Base-by-base conservation (phyloP, 2,797 vertebrate genomes). In the Cichlasoma orientale region DNA sequence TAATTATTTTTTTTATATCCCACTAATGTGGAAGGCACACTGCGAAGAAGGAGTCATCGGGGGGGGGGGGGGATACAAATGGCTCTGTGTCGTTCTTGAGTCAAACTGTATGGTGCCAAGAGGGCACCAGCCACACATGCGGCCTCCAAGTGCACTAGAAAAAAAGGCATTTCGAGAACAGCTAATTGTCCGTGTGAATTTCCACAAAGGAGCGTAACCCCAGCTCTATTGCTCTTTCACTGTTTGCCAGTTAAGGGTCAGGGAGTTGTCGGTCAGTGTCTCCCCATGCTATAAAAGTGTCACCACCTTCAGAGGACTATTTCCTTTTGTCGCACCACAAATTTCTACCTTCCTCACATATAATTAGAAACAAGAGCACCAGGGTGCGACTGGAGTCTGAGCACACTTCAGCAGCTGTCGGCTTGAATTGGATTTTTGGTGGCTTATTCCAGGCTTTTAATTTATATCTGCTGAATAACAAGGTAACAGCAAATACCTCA, bases 251-350 rank as follows among this genome's bases (percentile, higher is more conserved):
- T 74, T 84, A 50, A 70, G 29, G 53, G 59, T 80, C 59, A 47
- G 63, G 41, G 44, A 68, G 63, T 69, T 10, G 16, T 73, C 59
- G 47, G 16, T 86, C 52, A 10, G 12, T 77, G 82, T 79, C 68
- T 79, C 72, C 25, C 41, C 12, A 18, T n/a, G 63, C 63, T 68
- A 52, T 50, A 68, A 50, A 50, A 68, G 29, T 16, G 36, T 58
- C 54, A 19, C 38, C 73, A 84, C 89, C 75, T 79, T 86, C 80
- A 82, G 19, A 55, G 12, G 56, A 76, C 78, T 8, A 50, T 57
- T 56, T 56, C 38, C 36, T 75, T 55, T 59, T 74, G 63, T 84
- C 77, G 78, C 59, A 19, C 71, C n/a, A 70, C 75, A 75, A 59
- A 70, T 74, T 61, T 85, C 31, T 55, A 14, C 74, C 52, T 74